Evolutionary conservation across 2,888 invertebrate species (phyloP).

Genomic region (Drosophila quinaria): DNA sequence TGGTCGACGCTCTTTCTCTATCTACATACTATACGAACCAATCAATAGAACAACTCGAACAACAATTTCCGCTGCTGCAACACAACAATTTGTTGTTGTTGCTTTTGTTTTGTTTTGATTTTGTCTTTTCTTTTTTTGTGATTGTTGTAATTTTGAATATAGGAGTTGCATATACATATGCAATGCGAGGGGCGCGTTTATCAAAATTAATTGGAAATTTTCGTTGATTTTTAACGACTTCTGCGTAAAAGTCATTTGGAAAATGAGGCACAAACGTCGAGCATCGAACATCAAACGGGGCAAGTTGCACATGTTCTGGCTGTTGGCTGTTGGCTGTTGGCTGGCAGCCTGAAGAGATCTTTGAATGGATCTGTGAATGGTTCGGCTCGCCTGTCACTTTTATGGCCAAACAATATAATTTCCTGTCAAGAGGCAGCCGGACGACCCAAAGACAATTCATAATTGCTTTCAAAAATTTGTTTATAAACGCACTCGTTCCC

Average conservation of each 20-base stretch:
- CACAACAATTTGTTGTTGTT: slow-evolving; percentile 35
- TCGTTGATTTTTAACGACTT: slow-evolving; percentile 78
- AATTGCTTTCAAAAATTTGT: slow-evolving; percentile 70
- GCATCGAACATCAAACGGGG: slow-evolving; percentile 61
- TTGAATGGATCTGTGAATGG: slow-evolving; percentile 29
- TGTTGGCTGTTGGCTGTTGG: slow-evolving; percentile 17
- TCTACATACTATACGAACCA: slow-evolving; percentile 31
- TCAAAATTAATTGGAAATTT: slow-evolving; percentile 80
- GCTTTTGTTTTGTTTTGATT: slow-evolving; percentile 6
- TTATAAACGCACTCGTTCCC: slow-evolving; percentile 50
- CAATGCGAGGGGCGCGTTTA: slow-evolving; percentile 61
- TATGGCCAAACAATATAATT: slow-evolving; percentile 75
- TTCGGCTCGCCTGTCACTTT: slow-evolving; percentile 58
- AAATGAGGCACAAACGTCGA: slow-evolving; percentile 54
- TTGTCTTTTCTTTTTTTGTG: slow-evolving; percentile 10
- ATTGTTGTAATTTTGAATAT: slow-evolving; percentile 21
- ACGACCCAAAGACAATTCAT: slow-evolving; percentile 70
- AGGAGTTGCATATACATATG: slow-evolving; percentile 33
- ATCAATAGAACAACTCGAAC: slow-evolving; percentile 58
- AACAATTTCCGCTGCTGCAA: slow-evolving; percentile 62
- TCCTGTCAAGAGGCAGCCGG: slow-evolving; percentile 65
- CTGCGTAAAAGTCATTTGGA: slow-evolving; percentile 75
- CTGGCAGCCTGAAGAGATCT: slow-evolving; percentile 46
- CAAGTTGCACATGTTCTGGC: slow-evolving; percentile 63
- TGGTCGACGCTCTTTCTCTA: slow-evolving; percentile 33